Conservation (phyloP, 2,113 vertebrate species). For the Aspiorhynchus laticeps region DNA sequence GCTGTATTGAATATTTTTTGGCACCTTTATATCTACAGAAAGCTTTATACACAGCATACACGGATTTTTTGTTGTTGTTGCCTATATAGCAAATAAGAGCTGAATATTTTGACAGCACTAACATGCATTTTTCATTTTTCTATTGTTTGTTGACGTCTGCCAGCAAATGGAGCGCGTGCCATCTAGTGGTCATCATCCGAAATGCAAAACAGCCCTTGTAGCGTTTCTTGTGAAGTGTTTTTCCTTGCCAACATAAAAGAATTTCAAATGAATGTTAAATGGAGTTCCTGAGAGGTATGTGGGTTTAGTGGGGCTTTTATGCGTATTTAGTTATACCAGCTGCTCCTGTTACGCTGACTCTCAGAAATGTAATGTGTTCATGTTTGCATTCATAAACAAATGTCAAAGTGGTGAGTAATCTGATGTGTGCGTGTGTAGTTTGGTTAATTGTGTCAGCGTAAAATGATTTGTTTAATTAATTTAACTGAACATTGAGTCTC, state of each 20-base stretch:
- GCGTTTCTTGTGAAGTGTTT: background rate
- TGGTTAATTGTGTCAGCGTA: background rate
- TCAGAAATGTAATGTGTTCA: constrained; percentile 4
- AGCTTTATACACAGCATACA: background rate
- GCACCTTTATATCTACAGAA: background rate
- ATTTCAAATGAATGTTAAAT: background rate
- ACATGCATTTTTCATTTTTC: background rate
- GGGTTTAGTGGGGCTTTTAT: background rate
- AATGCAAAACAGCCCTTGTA: background rate
- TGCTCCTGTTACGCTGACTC: background rate
- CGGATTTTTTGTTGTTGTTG: too few relatives aligned
- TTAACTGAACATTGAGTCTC: background rate
- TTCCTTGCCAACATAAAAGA: background rate
- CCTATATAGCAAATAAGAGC: too few relatives aligned
- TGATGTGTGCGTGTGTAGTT: constrained; percentile 13
- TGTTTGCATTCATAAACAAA: constrained; percentile 30
- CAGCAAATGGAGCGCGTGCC: background rate
- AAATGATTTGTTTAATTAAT: constrained; percentile 1
- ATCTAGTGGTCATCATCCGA: background rate
- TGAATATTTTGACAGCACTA: background rate
- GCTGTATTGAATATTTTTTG: background rate
- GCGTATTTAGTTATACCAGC: background rate
- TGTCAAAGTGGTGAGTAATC: background rate
- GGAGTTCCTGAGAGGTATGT: background rate
- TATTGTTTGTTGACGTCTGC: background rate